Conservation (phyloP, 2,113 vertebrate genomes). For the Lagenorhynchus albirostris region DNA sequence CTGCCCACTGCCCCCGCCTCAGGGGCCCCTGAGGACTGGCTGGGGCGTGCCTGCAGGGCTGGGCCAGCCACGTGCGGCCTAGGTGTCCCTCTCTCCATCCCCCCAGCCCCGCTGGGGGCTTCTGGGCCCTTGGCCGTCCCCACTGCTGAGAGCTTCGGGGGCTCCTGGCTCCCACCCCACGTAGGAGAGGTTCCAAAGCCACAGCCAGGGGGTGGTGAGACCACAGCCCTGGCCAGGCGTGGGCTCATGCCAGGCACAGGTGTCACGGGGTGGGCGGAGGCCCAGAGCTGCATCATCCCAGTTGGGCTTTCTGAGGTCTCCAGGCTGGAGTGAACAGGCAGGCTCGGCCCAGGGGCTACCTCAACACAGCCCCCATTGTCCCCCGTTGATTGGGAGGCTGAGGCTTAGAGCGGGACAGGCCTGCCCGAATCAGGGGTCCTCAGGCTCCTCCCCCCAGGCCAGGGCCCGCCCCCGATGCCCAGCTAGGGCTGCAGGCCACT, state of each 20-base stretch:
- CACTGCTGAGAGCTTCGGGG: fast-evolving
- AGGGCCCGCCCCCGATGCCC: no score
- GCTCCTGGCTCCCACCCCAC: no score
- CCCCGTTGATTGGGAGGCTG: no score
- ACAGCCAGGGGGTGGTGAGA: background rate
- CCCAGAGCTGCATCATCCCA: background rate
- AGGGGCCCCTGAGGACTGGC: background rate
- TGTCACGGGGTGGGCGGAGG: fast-evolving
- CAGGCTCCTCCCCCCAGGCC: background rate
- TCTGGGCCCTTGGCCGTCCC: no score
- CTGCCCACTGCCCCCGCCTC: fast-evolving
- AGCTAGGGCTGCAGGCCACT: background rate
- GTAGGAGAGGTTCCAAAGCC: background rate
- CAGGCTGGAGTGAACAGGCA: background rate
- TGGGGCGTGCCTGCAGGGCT: background rate
- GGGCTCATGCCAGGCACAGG: fast-evolving
- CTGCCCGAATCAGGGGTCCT: background rate
- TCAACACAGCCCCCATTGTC: background rate
- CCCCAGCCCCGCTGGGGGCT: background rate
- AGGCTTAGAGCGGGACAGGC: background rate
- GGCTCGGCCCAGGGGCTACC: background rate
- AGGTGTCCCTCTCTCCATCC: background rate
- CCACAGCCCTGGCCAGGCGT: background rate
- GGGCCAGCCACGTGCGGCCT: fast-evolving
- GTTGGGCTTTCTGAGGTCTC: background rate